Base-by-base conservation (phyloP, 2,888 invertebrate genomes). In the Acanthoscelides obtectus region DNA sequence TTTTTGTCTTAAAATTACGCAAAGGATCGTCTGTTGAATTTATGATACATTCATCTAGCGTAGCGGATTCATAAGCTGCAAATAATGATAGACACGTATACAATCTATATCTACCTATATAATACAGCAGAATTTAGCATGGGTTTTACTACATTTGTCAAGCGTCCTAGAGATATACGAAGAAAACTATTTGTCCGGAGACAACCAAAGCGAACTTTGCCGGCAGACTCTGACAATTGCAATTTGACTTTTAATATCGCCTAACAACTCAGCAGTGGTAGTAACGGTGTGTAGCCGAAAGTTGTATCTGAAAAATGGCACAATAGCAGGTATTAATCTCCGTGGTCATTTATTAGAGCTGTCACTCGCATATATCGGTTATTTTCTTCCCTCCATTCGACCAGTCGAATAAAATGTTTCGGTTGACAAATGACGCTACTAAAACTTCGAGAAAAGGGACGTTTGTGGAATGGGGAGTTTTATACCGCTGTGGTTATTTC, bases 311-410 rank as follows among this genome's bases (percentile, higher is more conserved):
- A 70, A 72, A 72, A 72, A 72, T 72, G 70, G 70, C 45, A 70
- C 70, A 72, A 72, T 72, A 45, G 45, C 45, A 45, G 65, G 70
- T 68, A 72, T 72, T 72, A 72, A 72, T 72, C 70, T 70, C 70
- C 21, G 64, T 68, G 70, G 70, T 66, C 72, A 72, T 72, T 70
- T 72, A 70, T 72, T 66, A 72, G 72, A 68, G 27, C 70, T 72
- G 70, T 72, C 72, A 68, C 63, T 27, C 68, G 27, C 70, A 68
- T 63, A 67, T 70, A 72, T 69, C 45, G 72, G 64, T n/a, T 67
- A 75, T 69, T 72, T 72, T 67, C 67, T 67, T 67, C 22, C 20
- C 22, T 20, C 67, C 20, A 22, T 67, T 67, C 67, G 67, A 67
- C 69, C 45, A 45, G 45, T 45, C 45, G 45, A 45, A 45, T 45